Evolutionary conservation across 2,797 vertebrate genomes (phyloP).

Genomic region (Cryptoprocta ferox): DNA sequence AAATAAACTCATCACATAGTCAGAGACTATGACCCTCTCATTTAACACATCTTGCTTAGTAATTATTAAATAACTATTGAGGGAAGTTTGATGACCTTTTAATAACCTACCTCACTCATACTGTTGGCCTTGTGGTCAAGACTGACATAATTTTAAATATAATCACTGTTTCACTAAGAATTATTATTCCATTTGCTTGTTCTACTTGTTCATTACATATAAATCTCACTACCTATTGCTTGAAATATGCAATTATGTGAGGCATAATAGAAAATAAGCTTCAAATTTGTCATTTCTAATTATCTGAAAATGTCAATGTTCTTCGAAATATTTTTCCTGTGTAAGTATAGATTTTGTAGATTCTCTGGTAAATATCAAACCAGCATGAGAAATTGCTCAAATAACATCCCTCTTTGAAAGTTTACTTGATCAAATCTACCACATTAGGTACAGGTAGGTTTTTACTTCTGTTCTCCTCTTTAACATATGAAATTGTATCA

Average conservation of each 20-base stretch:
- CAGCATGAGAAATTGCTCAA: background rate
- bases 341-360: conserved; percentile 61
- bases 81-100: conserved; percentile 43
- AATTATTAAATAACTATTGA: conserved; percentile 61
- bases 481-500: background rate
- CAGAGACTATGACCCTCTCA: conserved; percentile 19
- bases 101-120: conserved; percentile 33
- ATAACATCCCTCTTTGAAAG: conserved; percentile 23
- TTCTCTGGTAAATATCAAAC: conserved; percentile 53
- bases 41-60: conserved; percentile 51
- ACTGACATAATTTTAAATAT: conserved; percentile 63
- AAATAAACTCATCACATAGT: conserved; percentile 21
- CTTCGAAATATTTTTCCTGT: conserved; percentile 51
- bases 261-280: conserved; percentile 69
- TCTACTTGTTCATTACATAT: conserved; percentile 36
- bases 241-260: conserved; percentile 60
- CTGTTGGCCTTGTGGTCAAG: conserved; percentile 63
- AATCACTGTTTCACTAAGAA: conserved; percentile 64
- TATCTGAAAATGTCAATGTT: conserved; percentile 66
- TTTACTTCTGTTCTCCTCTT: background rate
- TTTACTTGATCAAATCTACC: background rate
- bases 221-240: conserved; percentile 62
- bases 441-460: background rate
- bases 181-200: conserved; percentile 60
- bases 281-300: conserved; percentile 72